phyloP scores from a whole-genome alignment of 2,888 invertebrate genomes.

The Heliconius aoede region DNA sequence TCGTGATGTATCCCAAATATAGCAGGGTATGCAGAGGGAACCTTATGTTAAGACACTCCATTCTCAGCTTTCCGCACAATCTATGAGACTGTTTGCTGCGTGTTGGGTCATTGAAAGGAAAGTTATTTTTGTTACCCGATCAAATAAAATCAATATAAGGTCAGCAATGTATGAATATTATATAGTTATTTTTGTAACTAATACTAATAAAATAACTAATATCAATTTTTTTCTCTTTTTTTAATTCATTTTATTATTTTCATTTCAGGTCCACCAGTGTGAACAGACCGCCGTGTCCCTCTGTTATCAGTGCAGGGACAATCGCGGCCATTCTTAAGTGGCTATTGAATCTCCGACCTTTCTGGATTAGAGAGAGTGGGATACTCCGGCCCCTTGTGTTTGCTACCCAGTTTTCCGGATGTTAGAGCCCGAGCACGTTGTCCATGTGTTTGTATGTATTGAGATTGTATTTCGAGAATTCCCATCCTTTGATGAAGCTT shows the following conservation, averaged over 20 bases:
- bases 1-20: neutral
- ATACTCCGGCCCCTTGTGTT: slow-evolving; percentile 70
- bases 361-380: slow-evolving; percentile 72
- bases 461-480: neutral
- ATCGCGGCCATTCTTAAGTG: slow-evolving; percentile 72
- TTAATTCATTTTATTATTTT: neutral
- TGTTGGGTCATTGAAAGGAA: neutral
- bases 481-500: neutral
- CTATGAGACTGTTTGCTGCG: too few species aligned
- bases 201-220: too few species aligned
- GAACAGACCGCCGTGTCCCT: slow-evolving; percentile 12
- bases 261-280: neutral
- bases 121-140: neutral
- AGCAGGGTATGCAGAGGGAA: neutral
- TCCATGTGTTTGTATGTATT: slow-evolving; percentile 4
- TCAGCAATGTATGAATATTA: too few species aligned
- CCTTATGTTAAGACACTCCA: too few species aligned
- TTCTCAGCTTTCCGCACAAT: too few species aligned
- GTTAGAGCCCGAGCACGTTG: neutral
- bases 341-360: slow-evolving; percentile 79
- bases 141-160: neutral
- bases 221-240: too few species aligned
- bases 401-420: slow-evolving; percentile 52
- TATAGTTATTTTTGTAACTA: too few species aligned
- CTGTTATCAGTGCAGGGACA: slow-evolving; percentile 66